phyloP scores from a whole-genome alignment of 2,888 invertebrate species.

The Polyommatus icarus region DNA sequence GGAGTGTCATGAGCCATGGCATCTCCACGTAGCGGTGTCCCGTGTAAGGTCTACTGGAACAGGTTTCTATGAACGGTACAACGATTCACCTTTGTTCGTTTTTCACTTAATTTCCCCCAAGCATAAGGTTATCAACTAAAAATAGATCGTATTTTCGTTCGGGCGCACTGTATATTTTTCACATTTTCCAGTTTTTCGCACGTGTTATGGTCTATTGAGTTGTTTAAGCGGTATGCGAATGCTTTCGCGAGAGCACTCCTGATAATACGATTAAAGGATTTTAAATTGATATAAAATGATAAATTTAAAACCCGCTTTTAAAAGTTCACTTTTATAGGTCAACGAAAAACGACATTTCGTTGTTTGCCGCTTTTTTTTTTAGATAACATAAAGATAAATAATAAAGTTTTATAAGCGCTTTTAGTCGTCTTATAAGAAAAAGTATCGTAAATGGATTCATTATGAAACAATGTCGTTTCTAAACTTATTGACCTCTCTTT shows the following conservation, averaged over 20 bases:
- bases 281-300: conserved; percentile 18
- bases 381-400: neutral
- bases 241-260: conserved; percentile 6
- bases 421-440: neutral
- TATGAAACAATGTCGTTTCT: conserved; percentile 19
- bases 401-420: neutral
- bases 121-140: conserved; percentile 25
- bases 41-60: conserved; percentile 36
- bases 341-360: neutral
- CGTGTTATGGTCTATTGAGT: conserved; percentile 6
- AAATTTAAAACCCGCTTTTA: neutral
- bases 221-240: neutral
- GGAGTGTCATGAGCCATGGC: conserved; percentile 37
- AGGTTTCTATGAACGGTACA: conserved; percentile 39
- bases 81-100: conserved; percentile 28
- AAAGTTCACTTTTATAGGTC: neutral
- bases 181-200: conserved; percentile 26
- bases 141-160: conserved; percentile 26
- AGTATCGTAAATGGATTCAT: conserved; percentile 12
- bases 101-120: conserved; percentile 30
- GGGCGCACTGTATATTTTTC: conserved; percentile 18
- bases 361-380: neutral
- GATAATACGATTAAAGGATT: neutral
- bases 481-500: conserved; percentile 12
- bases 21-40: conserved; percentile 37